Percentiles rank a stretch among this genome's conserved stretches.
Conservation (phyloP, 1,140 invertebrate genomes). For the Dreissena rostriformis region DNA sequence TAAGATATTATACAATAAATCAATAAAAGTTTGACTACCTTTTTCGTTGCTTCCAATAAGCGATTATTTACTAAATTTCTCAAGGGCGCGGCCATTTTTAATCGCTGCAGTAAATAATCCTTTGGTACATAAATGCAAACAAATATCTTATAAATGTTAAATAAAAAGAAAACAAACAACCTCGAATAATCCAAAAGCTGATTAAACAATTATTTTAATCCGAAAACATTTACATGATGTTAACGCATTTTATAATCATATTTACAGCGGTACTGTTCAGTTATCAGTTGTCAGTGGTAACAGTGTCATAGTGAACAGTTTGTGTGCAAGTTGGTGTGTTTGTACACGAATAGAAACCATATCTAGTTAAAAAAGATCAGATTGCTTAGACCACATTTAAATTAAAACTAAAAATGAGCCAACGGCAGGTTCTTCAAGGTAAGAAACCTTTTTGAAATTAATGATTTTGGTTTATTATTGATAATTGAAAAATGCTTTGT, state of each 20-base stretch:
- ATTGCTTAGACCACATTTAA: too few species aligned
- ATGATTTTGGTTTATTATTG: constrained; percentile 9
- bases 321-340: too few species aligned
- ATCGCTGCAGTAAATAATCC: constrained; percentile 29
- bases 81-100: constrained; percentile 60
- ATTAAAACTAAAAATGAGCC: constrained; percentile 74
- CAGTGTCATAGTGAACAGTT: constrained; percentile 2
- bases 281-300: constrained; percentile 1
- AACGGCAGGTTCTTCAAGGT: constrained; percentile 81
- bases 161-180: too few species aligned
- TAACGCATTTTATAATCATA: neutral
- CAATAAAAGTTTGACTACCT: too few species aligned
- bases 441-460: constrained; percentile 39
- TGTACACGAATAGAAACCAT: too few species aligned
- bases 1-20: too few species aligned
- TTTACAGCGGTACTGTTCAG: neutral
- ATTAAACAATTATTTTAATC: too few species aligned
- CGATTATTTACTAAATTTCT: neutral
- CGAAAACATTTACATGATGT: too few species aligned
- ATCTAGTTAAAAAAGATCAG: too few species aligned
- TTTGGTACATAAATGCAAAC: neutral
- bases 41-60: too few species aligned
- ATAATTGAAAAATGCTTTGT: neutral
- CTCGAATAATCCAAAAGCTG: too few species aligned
- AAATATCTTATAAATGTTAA: too few species aligned